Evolutionary conservation across 2,113 vertebrate species (phyloP), one percentile per base, ranked within the genome.

Genomic region (Menidia beryllina): DNA sequence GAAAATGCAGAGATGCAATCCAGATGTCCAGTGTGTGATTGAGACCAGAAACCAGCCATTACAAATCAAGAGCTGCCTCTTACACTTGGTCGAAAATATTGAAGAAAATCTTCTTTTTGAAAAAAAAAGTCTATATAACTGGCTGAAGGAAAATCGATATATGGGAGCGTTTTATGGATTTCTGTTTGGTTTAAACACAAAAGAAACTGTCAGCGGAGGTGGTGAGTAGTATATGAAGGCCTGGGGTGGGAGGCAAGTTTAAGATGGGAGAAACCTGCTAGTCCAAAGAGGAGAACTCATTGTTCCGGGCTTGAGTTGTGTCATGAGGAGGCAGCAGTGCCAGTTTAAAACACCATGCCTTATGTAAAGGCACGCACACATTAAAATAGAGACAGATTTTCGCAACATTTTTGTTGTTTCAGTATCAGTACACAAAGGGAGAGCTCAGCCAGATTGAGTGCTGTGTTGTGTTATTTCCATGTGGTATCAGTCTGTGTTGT

Each of bases 1-100:
- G 79, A 71, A 45, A 54, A n/a, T 14, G 9, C 50, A 77, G 82
- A 95, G 92, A 96, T 94, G 76, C 75, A 91, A 96, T 95, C 91
- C 96, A 95, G 93, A 94, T 95, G 95, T 91, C 88, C 81, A 75
- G 81, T 86, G 66, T 83, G 84, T 94, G 94, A 97, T 95, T 90
- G 92, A 93, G 95, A 95, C 85, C 95, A 97, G 95, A 94, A 92
- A 92, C 91, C 58, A 77, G 83, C 90, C 91, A 91, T 93, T 94
- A 94, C 94, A 94, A 94, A 90, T 88, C 82, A 88, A 91, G 81
- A 85, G 43, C 83, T 88, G 87, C 86, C 83, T 94, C 92, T 84
- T 86, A 92, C 86, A 88, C 83, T 83, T 49, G 41, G 81, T 77
- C 19, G 25, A 54, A 66, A 73, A 60, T 73, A 80, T 73, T 64